These are phyloP conservation scores for Dipodomys ordii DNA, from an alignment of 2,113 vertebrate genomes.

Conservation along the genomic window DNA sequence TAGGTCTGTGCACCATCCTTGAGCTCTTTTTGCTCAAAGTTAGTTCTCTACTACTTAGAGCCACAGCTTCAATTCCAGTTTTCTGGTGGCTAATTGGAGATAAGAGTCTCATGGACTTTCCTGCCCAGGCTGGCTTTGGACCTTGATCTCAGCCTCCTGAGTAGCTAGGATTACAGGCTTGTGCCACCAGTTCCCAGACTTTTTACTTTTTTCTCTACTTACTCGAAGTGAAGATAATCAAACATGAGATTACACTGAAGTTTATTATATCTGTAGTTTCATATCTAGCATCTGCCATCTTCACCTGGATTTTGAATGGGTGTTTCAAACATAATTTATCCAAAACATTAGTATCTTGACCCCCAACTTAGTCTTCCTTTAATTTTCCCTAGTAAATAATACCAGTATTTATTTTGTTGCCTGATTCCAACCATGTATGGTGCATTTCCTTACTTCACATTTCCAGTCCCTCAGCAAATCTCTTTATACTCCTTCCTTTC, in stretches of 20 bases:
- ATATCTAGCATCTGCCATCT: neutral
- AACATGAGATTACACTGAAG: neutral
- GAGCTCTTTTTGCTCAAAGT: no score
- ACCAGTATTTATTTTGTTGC: neutral
- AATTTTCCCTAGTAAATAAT: slow-evolving; percentile 13
- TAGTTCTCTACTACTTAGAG: no score
- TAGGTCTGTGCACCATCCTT: no score
- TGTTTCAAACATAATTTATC: slow-evolving; percentile 15
- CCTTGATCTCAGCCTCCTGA: no score
- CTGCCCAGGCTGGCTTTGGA: no score
- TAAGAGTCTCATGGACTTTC: no score
- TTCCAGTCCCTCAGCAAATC: neutral
- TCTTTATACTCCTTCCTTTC: neutral
- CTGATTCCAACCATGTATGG: neutral
- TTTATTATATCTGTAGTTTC: slow-evolving; percentile 22
- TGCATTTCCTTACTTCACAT: neutral
- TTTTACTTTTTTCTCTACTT: neutral
- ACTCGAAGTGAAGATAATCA: neutral
- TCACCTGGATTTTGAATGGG: neutral
- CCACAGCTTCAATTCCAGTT: no score
- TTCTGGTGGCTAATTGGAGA: no score
- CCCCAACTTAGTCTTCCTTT: neutral
- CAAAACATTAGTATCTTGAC: neutral
- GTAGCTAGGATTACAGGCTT: no score
- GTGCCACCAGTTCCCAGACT: no score